These are phyloP conservation scores for Polyploca ridens DNA, from an alignment of 2,888 invertebrate species.

Conservation along the genomic window DNA sequence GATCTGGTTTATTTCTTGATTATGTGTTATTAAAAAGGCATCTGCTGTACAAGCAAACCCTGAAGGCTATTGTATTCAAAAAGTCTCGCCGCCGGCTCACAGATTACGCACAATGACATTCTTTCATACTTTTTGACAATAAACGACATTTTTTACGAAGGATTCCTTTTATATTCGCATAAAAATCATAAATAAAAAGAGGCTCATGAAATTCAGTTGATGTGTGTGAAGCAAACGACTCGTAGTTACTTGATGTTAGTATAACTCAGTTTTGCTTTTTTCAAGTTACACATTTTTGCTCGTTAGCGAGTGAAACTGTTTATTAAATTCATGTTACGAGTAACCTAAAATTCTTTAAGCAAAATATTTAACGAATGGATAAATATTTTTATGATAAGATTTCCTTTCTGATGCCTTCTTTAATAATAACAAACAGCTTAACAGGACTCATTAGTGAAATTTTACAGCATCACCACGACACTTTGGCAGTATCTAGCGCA, in stretches of 20 bases:
- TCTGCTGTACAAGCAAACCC: slow-evolving; percentile 35
- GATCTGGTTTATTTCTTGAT: neutral
- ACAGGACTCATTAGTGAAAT: too few species aligned
- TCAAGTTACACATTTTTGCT: neutral
- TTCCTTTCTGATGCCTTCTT: too few species aligned
- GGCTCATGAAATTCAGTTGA: neutral
- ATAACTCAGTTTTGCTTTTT: slow-evolving; percentile 6
- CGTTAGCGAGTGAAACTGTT: slow-evolving; percentile 1
- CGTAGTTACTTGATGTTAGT: slow-evolving; percentile 5
- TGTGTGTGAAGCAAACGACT: neutral
- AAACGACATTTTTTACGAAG: slow-evolving; percentile 26
- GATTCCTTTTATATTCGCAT: slow-evolving; percentile 23
- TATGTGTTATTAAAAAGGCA: slow-evolving; percentile 45
- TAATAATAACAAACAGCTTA: too few species aligned
- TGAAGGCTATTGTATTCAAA: slow-evolving; percentile 34
- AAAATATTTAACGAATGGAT: neutral
- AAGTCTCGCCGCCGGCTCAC: slow-evolving; percentile 29
- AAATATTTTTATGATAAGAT: neutral
- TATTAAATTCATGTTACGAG: neutral
- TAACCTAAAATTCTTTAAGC: neutral
- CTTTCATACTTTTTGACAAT: slow-evolving; percentile 62
- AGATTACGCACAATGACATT: slow-evolving; percentile 47
- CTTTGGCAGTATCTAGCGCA: too few species aligned
- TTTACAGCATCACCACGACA: too few species aligned
- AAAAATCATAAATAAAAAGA: slow-evolving; percentile 23